Evolutionary conservation across 1,140 invertebrate species (phyloP), one percentile per base, ranked within the genome.

Genomic region (Sycophila sp.): DNA sequence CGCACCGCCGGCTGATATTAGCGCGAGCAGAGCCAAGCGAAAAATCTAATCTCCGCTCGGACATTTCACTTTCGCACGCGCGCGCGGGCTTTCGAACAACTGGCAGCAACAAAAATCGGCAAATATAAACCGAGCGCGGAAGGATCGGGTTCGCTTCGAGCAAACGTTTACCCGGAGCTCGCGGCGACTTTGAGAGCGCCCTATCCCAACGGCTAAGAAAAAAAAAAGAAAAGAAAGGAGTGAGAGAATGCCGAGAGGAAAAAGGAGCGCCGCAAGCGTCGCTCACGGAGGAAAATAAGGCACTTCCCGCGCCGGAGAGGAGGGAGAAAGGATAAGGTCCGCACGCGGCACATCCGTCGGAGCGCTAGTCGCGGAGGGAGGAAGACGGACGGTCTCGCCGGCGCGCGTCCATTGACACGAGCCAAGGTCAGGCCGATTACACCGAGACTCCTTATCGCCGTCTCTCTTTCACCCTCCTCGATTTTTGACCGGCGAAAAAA

Each of bases 391-490:
- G 30, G 32, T 38, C 32, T 66, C 51, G 63, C 51, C 30, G n/a
- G 55, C 30, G 58, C 68, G 68, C 68, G 68, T 69, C 58, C 68
- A 69, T 69, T 69, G 68, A 69, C 68, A 63, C 59, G 58, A 56
- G 49, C 68, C 68, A 69, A 69, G 68, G 68, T 63, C 68, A 69
- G 40, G 68, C 26, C 58, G 68, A 69, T 69, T 69, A 69, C 24
- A 56, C 17, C n/a, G n/a, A n/a, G 47, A 51, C 24, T 69, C 34
- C 47, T 60, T 69, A 62, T 69, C 67, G 45, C 15, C 28, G 38
- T 17, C 32, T 34, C 26, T 55, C 51, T 55, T 15, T 55, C 51
- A 24, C 2, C 0, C 28, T 55, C 19, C n/a, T 10, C 26, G 24
- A 1, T n/a, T 17, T 8, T 49, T 10, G 17, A 5, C 51, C 26